Evolutionary conservation across 2,888 invertebrate species (phyloP).

Genomic region (Eumerus sabulonum): DNA sequence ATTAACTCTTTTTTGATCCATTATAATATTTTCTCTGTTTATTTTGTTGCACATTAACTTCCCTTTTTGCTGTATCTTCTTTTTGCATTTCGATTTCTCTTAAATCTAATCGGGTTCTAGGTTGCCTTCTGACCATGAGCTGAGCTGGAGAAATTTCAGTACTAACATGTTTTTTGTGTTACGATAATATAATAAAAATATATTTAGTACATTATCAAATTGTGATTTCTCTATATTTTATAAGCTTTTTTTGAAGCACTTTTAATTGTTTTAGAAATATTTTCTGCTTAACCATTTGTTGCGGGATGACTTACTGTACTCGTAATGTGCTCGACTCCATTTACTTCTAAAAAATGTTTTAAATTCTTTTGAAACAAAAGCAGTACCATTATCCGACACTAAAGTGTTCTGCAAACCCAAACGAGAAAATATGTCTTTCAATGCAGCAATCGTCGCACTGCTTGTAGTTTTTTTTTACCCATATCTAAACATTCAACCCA

Average conservation of each 20-base stretch:
- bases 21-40: too few relatives aligned
- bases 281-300: constrained; percentile 48
- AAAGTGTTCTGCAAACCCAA: constrained; percentile 70
- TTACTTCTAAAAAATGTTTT: constrained; percentile 49
- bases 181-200: constrained; percentile 63
- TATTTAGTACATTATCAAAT: constrained; percentile 39
- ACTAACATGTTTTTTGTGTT: constrained; percentile 27
- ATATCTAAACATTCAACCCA: constrained; percentile 57
- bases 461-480: constrained; percentile 16
- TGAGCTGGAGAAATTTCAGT: constrained; percentile 51
- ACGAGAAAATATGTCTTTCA: constrained; percentile 64
- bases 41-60: too few relatives aligned
- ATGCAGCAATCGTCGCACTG: constrained; percentile 30
- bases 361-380: constrained; percentile 70
- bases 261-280: constrained; percentile 58
- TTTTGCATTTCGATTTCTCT: constrained; percentile 15
- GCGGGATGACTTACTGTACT: constrained; percentile 54
- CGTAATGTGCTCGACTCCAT: constrained; percentile 55
- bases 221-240: constrained; percentile 22
- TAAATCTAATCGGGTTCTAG: constrained; percentile 54
- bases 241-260: constrained; percentile 52
- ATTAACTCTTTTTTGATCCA: too few relatives aligned
- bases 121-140: constrained; percentile 61
- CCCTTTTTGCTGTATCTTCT: too few relatives aligned
- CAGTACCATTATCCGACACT: constrained; percentile 70